These are phyloP conservation scores for Poeciliopsis gracilis DNA, from an alignment of 2,797 vertebrate species.

Conservation along the genomic window DNA sequence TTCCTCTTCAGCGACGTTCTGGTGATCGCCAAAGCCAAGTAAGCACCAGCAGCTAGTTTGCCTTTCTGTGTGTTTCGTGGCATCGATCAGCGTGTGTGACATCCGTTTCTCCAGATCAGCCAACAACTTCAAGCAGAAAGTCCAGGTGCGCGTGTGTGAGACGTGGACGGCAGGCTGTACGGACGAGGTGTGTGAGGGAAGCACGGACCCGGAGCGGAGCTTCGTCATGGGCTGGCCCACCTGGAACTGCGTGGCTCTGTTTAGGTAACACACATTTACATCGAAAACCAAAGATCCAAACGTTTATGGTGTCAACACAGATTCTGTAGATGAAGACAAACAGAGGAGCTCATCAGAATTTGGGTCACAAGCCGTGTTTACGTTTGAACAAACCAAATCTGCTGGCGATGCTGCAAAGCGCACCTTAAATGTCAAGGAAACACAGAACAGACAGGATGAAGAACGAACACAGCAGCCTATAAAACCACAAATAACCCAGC, in stretches of 20 bases:
- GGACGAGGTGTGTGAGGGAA: constrained; percentile 87
- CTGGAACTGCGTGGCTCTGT: constrained; percentile 86
- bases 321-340: background rate
- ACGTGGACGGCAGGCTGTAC: constrained; percentile 85
- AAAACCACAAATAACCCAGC: background rate
- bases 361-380: constrained; percentile 10
- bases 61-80: background rate
- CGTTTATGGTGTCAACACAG: background rate
- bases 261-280: constrained; percentile 78
- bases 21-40: constrained; percentile 88
- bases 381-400: constrained; percentile 1
- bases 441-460: constrained; percentile 17
- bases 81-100: constrained; percentile 9
- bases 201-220: constrained; percentile 79
- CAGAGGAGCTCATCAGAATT: background rate
- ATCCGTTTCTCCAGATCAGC: constrained; percentile 56
- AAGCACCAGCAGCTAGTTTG: constrained; percentile 20
- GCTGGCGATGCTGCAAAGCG: constrained; percentile 11
- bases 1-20: constrained; percentile 87
- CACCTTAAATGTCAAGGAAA: background rate
- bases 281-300: background rate
- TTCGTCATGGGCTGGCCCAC: constrained; percentile 93
- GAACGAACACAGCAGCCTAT: background rate
- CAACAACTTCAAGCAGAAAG: constrained; percentile 86
- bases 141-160: constrained; percentile 82